phyloP scores from a whole-genome alignment of 2,113 vertebrate species.

The Phylloscopus trochilus region DNA sequence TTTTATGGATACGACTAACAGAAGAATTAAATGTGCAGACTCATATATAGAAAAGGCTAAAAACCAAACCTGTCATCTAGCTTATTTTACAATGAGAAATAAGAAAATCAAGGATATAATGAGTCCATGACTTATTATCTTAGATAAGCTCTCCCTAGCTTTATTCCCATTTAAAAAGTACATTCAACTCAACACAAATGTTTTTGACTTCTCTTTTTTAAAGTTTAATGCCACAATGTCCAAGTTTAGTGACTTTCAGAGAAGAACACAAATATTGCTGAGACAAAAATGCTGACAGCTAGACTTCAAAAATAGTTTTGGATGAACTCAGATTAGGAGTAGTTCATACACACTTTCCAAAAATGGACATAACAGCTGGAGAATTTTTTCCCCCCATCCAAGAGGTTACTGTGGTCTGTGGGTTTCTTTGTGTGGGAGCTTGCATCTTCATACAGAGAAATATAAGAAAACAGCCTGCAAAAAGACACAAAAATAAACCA shows the following conservation, averaged over 20 bases:
- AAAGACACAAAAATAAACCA: conserved; percentile 48
- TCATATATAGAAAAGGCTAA: not conserved
- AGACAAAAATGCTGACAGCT: not conserved
- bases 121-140: not conserved
- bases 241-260: conserved; percentile 7
- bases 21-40: not conserved
- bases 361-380: conserved; percentile 38
- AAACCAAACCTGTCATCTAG: not conserved
- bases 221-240: not conserved
- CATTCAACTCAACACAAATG: not conserved
- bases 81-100: not conserved
- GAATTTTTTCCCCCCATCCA: not conserved
- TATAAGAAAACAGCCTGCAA: conserved; percentile 54
- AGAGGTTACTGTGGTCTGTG: conserved; percentile 67
- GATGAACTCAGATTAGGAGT: conserved; percentile 26
- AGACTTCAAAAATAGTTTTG: conserved; percentile 41
- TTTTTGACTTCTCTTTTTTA: not conserved
- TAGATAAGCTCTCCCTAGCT: not conserved
- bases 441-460: conserved; percentile 8
- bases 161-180: not conserved
- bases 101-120: not conserved
- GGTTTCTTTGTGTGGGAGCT: conserved; percentile 66
- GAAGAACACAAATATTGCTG: conserved; percentile 3
- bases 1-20: not conserved
- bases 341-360: not conserved